Conservation (phyloP, 2,888 invertebrate genomes). For the Campaea margaritaria region DNA sequence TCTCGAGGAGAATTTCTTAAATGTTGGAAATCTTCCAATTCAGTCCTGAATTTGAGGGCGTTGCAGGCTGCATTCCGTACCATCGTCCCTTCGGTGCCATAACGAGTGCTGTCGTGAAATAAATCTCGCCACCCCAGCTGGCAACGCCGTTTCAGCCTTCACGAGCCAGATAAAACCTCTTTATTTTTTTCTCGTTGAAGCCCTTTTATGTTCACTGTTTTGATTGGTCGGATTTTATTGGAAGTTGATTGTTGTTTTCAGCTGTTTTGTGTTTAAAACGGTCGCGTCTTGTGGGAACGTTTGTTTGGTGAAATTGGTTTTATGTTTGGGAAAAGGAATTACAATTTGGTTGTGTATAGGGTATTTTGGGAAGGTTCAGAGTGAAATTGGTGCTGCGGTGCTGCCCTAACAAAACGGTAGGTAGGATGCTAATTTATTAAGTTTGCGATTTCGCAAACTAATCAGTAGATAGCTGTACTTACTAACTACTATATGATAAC, state of each 20-base stretch:
- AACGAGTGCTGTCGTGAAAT: conserved; percentile 80
- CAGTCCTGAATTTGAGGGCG: conserved; percentile 47
- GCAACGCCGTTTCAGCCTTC: conserved; percentile 70
- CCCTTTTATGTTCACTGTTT: conserved; percentile 52
- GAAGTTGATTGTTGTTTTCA: conserved; percentile 53
- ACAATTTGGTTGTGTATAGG: conserved; percentile 9
- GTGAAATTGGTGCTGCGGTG: too few species aligned
- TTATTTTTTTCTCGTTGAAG: conserved; percentile 75
- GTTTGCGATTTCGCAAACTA: too few species aligned
- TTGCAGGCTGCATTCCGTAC: conserved; percentile 73
- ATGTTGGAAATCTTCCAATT: conserved; percentile 24
- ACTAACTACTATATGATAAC: too few species aligned
- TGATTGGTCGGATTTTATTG: conserved; percentile 74
- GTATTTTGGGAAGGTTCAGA: neutral
- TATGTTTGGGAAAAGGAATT: conserved; percentile 18
- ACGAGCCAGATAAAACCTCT: conserved; percentile 76
- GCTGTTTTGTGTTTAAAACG: conserved; percentile 31
- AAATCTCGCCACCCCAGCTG: conserved; percentile 79
- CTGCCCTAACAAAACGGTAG: too few species aligned
- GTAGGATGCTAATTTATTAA: too few species aligned
- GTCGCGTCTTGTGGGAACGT: conserved; percentile 28
- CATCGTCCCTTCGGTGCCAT: conserved; percentile 77
- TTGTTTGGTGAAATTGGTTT: conserved; percentile 28
- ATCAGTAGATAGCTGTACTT: too few species aligned
- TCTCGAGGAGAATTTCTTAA: neutral